These are phyloP conservation scores for Synanthedon formicaeformis DNA, from an alignment of 2,888 invertebrate species.

Conservation along the genomic window DNA sequence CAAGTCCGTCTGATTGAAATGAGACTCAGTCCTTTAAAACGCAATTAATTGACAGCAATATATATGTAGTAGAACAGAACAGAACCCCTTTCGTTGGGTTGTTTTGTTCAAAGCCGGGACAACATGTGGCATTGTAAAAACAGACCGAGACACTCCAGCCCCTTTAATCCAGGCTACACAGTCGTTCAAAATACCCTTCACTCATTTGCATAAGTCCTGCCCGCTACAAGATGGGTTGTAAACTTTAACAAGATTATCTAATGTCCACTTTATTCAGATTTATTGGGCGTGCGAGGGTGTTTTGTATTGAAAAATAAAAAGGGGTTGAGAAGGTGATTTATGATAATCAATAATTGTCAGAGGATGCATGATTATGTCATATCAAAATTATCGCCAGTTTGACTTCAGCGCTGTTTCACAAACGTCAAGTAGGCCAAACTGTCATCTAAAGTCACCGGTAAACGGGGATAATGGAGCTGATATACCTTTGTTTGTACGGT, in stretches of 20 bases:
- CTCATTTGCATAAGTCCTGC: constrained; percentile 63
- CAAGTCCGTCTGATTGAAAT: no score
- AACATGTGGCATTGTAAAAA: constrained; percentile 60
- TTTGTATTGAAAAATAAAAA: constrained; percentile 20
- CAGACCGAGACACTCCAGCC: constrained; percentile 36
- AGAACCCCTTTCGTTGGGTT: background rate
- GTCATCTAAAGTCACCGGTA: no score
- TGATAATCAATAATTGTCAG: no score
- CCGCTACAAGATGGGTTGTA: constrained; percentile 48
- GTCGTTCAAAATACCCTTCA: constrained; percentile 43
- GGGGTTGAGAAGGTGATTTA: background rate
- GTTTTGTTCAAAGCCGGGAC: constrained; percentile 21
- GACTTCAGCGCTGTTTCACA: no score
- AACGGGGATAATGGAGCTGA: no score
- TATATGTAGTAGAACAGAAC: background rate
- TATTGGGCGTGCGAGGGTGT: constrained; percentile 34
- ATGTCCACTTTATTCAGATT: constrained; percentile 24
- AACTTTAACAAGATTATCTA: constrained; percentile 45
- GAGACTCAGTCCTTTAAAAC: background rate
- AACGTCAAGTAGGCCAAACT: no score
- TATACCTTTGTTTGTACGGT: no score
- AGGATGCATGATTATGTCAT: no score
- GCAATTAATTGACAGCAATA: background rate
- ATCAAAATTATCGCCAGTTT: no score
- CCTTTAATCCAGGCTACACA: constrained; percentile 48